Evolutionary conservation across 2,113 vertebrate genomes (phyloP).

Genomic region (Cryptomyrus ogoouensis): DNA sequence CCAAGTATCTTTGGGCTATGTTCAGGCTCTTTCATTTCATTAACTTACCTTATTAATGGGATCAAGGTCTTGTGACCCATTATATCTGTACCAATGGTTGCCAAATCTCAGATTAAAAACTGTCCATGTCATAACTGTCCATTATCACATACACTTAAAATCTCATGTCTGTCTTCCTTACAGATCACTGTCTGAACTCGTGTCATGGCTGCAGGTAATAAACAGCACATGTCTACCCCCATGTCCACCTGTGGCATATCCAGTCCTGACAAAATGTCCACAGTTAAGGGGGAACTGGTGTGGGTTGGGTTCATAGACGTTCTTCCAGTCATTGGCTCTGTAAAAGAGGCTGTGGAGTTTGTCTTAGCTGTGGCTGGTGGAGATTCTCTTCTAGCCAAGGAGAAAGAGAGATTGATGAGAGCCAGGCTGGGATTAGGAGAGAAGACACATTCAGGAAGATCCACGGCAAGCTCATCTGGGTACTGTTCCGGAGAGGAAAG

Average conservation of each 20-base stretch:
- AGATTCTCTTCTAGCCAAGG: background rate
- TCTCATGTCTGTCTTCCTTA: background rate
- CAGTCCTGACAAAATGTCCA: background rate
- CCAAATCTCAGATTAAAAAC: background rate
- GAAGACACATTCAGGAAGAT: background rate
- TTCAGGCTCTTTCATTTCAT: background rate
- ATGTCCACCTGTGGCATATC: background rate
- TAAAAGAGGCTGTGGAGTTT: background rate
- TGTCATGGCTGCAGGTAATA: background rate
- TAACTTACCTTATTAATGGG: background rate
- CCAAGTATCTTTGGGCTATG: background rate
- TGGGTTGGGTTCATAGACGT: background rate
- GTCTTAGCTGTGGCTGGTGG: background rate
- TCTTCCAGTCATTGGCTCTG: background rate
- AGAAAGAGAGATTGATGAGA: background rate
- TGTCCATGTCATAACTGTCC: background rate
- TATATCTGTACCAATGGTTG: background rate
- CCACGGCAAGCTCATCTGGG: background rate
- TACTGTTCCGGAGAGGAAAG: background rate
- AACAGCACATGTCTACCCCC: background rate
- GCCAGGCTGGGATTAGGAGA: background rate
- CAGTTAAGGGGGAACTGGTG: background rate
- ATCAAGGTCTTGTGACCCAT: background rate
- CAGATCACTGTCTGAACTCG: background rate
- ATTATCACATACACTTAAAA: background rate